Evolutionary conservation across 2,888 invertebrate species (phyloP).

Genomic region (Heterodera filipjevi): DNA sequence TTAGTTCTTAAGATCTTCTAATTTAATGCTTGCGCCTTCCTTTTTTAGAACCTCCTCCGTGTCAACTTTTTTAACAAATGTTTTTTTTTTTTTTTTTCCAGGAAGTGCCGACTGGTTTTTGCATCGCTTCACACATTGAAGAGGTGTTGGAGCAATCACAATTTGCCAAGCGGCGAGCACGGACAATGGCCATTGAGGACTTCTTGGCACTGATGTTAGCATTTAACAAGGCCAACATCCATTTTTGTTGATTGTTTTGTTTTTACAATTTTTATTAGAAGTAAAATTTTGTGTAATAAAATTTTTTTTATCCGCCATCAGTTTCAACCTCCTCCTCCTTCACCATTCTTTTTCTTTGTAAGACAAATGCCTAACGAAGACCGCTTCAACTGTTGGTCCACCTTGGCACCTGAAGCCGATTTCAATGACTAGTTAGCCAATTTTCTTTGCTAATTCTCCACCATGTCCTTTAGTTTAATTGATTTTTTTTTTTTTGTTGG

Average conservation of each 20-base stretch:
- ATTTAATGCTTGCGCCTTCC: too few relatives aligned
- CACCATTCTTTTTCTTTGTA: background rate
- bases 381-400: background rate
- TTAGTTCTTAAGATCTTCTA: too few relatives aligned
- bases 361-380: slow-evolving; percentile 10
- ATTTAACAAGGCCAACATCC: slow-evolving; percentile 89
- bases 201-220: slow-evolving; percentile 83
- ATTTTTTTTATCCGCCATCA: too few relatives aligned
- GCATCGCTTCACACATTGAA: slow-evolving; percentile 81
- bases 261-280: background rate
- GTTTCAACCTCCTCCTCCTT: background rate
- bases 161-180: slow-evolving; percentile 80
- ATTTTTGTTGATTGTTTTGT: slow-evolving; percentile 72
- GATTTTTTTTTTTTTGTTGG: too few relatives aligned
- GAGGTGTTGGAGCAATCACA: slow-evolving; percentile 74
- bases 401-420: background rate
- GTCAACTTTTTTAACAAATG: too few relatives aligned
- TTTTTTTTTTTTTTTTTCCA: slow-evolving; percentile 67
- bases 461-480: too few relatives aligned
- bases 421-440: too few relatives aligned
- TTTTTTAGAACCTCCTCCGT: too few relatives aligned
- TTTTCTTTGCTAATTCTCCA: too few relatives aligned
- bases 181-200: slow-evolving; percentile 94
- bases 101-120: slow-evolving; percentile 79
- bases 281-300: too few relatives aligned